Base-by-base conservation (phyloP, 2,888 invertebrate genomes). In the Thereva nobilitata region DNA sequence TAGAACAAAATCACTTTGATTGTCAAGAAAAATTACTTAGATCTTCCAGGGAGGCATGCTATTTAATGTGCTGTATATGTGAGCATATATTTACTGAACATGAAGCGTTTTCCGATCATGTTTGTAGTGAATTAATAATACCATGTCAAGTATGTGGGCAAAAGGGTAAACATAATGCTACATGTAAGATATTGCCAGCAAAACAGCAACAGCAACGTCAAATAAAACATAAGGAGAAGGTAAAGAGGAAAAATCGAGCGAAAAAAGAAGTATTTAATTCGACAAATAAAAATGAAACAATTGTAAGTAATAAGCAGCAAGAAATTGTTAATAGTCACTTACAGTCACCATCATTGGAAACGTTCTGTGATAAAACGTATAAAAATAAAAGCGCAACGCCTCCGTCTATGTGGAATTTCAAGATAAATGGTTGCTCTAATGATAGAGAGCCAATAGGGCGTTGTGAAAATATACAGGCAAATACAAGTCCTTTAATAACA, bases 41-140 rank as follows among this genome's bases (percentile, higher is more conserved):
- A 75, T 83, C 84, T 54, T 87, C 87, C 75, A 85, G 84, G 74
- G 88, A 88, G 66, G 68, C 69, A 2, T 86, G 90, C 74, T 91
- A 89, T 79, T 82, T 92, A 70, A 88, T 91, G 83, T 93, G 93
- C 77, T 91, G 92, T 82, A 86, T 85, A 44, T 93, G 92, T 82
- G 90, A 91, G 78, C 87, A 88, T 77, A 86, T 90, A 44, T 92
- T 91, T 79, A 86, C 85, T 71, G 90, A 90, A 76, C 85, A 87
- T 73, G 90, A 90, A 77, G 87, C 89, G 77, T 92, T 91, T 80
- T 87, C 87, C 71, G 86, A 87, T 74, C 92, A 92, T 77, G 85
- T 86, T 75, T 92, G 92, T 74, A 67, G 75, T 50, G 74, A 80
- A 49, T 76, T 76, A 35, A 76, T 80, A 68, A 76, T 77, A 68